Evolutionary conservation across 2,113 vertebrate species (phyloP).

Genomic region (Panurus biarmicus): DNA sequence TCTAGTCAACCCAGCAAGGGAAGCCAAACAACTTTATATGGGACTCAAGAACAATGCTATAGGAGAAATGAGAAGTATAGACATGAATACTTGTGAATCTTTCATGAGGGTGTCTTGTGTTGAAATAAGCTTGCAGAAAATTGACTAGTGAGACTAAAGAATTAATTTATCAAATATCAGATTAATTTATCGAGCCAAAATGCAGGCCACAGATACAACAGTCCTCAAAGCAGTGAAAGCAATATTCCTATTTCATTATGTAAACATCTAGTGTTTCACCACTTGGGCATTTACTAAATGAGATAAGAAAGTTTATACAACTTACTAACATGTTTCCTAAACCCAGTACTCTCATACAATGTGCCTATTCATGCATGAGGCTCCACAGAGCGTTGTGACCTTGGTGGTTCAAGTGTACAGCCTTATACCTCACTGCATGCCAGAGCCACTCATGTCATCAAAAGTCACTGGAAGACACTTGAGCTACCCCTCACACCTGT

Average conservation of each 20-base stretch:
- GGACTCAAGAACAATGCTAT: neutral
- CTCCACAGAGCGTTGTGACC: neutral
- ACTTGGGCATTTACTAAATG: neutral
- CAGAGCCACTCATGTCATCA: neutral
- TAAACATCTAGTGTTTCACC: neutral
- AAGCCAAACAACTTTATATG: neutral
- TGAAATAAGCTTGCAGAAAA: neutral
- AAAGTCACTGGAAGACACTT: neutral
- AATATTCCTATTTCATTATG: neutral
- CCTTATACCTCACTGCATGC: neutral
- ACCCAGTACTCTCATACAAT: neutral
- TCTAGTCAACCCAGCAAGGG: neutral
- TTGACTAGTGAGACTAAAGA: neutral
- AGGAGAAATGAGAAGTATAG: neutral
- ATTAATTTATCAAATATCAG: neutral
- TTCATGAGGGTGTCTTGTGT: neutral
- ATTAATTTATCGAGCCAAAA: neutral
- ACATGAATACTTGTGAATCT: neutral
- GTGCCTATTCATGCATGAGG: neutral
- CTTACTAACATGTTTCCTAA: neutral
- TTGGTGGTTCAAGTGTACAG: neutral
- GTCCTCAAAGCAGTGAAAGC: neutral
- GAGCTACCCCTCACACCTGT: neutral
- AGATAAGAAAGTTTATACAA: constrained; percentile 13
- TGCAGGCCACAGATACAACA: neutral